Conservation (phyloP, 1,140 invertebrate genomes). For the Scylla paramamosain region DNA sequence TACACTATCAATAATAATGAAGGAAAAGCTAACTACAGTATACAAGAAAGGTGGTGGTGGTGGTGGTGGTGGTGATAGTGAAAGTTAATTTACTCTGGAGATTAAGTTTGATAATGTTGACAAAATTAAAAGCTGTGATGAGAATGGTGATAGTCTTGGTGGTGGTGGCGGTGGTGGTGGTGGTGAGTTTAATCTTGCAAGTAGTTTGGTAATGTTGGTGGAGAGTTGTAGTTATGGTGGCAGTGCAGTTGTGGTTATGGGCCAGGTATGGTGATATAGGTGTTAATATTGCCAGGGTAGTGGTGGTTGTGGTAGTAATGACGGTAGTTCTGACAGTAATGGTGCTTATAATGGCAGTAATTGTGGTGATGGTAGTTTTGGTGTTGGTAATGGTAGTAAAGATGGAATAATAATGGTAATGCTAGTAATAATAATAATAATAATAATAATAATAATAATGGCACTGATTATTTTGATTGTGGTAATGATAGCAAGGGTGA, state of each 20-base stretch:
- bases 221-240: background rate
- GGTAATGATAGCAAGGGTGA: too few relatives aligned
- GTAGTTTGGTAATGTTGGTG: background rate
- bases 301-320: background rate
- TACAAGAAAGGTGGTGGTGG: background rate
- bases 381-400: background rate
- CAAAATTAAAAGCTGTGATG: background rate
- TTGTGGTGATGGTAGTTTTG: too few relatives aligned
- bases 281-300: background rate
- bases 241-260: background rate
- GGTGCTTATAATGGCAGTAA: too few relatives aligned
- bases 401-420: background rate
- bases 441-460: background rate
- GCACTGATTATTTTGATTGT: background rate
- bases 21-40: too few relatives aligned
- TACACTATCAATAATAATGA: too few relatives aligned
- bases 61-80: background rate
- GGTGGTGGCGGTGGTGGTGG: conserved; percentile 25
- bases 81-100: background rate
- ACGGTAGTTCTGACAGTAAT: too few relatives aligned
- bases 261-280: background rate
- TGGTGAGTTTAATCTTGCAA: background rate
- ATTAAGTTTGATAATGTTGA: background rate
- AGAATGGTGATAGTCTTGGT: background rate
- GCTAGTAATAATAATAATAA: background rate